Base-by-base conservation (phyloP, 2,113 vertebrate species). In the Piprites chloris region DNA sequence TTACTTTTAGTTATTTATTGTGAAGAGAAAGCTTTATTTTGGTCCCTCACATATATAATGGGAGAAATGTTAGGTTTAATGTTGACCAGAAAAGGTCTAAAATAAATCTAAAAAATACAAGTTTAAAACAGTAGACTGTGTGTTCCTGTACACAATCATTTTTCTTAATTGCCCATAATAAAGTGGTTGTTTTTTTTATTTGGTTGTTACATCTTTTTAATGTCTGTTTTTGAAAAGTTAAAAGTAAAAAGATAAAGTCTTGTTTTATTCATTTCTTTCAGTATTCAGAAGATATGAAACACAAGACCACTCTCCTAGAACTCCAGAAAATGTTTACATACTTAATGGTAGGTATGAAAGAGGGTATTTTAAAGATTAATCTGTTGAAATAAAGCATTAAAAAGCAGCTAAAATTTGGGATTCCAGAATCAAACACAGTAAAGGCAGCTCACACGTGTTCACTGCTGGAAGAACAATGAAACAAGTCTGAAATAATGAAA, bases 301-400 rank as follows among this genome's bases (percentile, higher is more conserved):
- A 99, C 95, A 99, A 99, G 97, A 99, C 99, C 62, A 99, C 99
- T 11, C 98, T 99, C 15, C 98, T 99, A 95, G 99, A 99, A 91
- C 98, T 99, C 76, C 99, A 99, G 97, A 99, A 99, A 97, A 99
- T 99, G 99, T 99, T 99, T 98, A 99, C 99, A 1, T 99, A 99
- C 97, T 98, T 99, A 92, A 99, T 99, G 99, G 99, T 99, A 97
- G 91, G 98, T 98, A 63, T 19, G 19, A 63, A 80, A 72, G 87
- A 67, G 52, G 3, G 3, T 68, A 28, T 71, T 95, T 50, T 30
- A 56, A 73, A 73, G 35, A 35, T 87, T n/a, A 41, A 44, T 72
- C 15, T 35, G 20, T 23, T 73, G 72, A 41, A 94, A 37, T 44
- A 32, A 46, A 67, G n/a, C 22, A 46, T 47, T 74, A 32, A 42